These are phyloP conservation scores for Ceyx margarethae DNA, from an alignment of 2,113 vertebrate species.

Conservation along the genomic window DNA sequence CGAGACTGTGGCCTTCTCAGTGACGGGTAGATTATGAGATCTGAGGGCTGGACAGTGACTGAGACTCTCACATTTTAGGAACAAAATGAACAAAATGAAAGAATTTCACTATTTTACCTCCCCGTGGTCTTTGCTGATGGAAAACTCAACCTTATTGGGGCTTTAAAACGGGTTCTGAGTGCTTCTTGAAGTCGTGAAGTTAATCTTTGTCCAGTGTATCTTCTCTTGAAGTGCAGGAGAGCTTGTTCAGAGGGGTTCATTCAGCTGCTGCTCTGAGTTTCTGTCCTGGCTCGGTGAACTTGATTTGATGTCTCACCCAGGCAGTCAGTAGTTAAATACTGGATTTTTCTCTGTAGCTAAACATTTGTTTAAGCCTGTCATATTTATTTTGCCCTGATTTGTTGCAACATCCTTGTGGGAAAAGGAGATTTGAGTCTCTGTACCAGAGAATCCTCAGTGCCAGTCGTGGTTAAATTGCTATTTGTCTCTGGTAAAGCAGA, in stretches of 20 bases:
- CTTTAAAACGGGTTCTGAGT: not conserved
- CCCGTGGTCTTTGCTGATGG: not conserved
- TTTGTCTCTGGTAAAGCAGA: not conserved
- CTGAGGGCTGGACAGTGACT: slow-evolving; percentile 58
- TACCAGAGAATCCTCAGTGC: not conserved
- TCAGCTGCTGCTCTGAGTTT: not conserved
- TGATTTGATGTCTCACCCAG: not conserved
- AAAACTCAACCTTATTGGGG: not conserved
- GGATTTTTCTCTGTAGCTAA: slow-evolving; percentile 17
- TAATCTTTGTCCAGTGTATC: not conserved
- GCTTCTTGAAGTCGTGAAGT: not conserved
- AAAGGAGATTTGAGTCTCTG: not conserved
- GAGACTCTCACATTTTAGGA: not conserved
- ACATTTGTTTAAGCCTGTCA: not conserved
- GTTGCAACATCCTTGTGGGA: slow-evolving; percentile 23
- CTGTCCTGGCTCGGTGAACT: not conserved
- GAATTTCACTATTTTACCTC: not conserved
- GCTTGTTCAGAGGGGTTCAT: not conserved
- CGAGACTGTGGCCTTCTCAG: slow-evolving; percentile 63
- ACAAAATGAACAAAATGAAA: not conserved
- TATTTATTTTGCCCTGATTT: slow-evolving; percentile 18
- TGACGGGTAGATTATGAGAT: slow-evolving; percentile 78
- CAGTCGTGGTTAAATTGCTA: not conserved
- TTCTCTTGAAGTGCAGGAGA: not conserved
- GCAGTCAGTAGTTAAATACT: slow-evolving; percentile 12